Percentiles rank a stretch among this genome's conserved stretches.
phyloP scores from a whole-genome alignment of 2,113 vertebrate species.

The Passer montanus region DNA sequence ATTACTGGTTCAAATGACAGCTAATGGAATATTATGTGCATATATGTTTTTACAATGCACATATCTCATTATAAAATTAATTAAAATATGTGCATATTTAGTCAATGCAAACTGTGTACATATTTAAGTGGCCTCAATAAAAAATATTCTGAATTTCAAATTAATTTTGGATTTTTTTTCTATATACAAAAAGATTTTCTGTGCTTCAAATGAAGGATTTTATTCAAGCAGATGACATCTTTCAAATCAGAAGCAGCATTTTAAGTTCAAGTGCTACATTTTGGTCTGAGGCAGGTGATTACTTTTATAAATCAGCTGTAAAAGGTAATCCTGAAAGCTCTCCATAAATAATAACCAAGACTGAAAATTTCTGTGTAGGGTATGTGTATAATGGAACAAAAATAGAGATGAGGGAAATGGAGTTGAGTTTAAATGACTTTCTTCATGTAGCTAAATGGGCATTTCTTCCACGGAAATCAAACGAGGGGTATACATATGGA shows the following conservation, averaged over 20 bases:
- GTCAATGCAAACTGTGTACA: not conserved
- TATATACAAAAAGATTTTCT: not conserved
- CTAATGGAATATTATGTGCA: not conserved
- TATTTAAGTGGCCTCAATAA: not conserved
- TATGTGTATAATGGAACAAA: conserved; percentile 49
- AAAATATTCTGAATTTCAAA: conserved; percentile 23
- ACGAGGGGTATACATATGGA: conserved; percentile 47
- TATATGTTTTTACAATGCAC: not conserved
- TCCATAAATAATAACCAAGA: conserved; percentile 58
- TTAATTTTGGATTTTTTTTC: not conserved
- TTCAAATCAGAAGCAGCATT: conserved; percentile 45
- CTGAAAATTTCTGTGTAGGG: conserved; percentile 39
- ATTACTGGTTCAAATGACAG: not conserved
- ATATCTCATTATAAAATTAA: not conserved
- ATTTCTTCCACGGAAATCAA: conserved; percentile 40
- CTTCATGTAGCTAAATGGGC: conserved; percentile 41
- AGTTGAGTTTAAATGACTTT: conserved; percentile 50
- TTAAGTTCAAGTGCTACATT: conserved; percentile 42
- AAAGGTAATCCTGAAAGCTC: conserved; percentile 60
- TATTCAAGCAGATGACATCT: conserved; percentile 48
- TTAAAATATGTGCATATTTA: not conserved
- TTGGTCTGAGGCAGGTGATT: conserved; percentile 53
- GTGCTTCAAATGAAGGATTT: not conserved
- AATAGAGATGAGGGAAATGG: conserved; percentile 46
- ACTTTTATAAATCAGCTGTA: conserved; percentile 62